Base-by-base conservation (phyloP, 2,797 vertebrate genomes). In the Danio jaintianensis region DNA sequence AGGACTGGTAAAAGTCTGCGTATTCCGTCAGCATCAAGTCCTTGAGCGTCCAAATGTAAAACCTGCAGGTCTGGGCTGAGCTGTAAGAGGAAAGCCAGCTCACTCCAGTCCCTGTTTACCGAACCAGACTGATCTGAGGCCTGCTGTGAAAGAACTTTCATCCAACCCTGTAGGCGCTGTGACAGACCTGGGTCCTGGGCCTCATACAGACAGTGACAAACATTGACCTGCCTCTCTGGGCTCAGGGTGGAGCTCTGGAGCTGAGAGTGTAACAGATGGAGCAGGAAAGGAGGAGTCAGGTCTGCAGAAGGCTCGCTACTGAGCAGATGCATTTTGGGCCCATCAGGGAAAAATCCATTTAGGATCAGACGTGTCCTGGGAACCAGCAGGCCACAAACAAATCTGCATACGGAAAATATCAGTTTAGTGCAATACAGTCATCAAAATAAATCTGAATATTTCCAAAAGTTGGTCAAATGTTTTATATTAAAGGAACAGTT, bases 161-260 rank as follows among this genome's bases (percentile, higher is more conserved):
- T 74, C 87, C 87, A 88, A 36, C 8, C 55, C 42, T 84, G 68
- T 71, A 88, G 47, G 5, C 87, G 83, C 10, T 55, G 20, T 4
- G 80, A n/a, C 58, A 89, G 78, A 7, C 81, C 83, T 1, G 82
- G 64, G 78, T 89, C 89, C 61, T 84, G 83, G 8, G 89, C 87
- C 61, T 89, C 89, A n/a, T 89, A 88, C 7, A 89, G 87, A 72
- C 89, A 89, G 82, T 89, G 85, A 48, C 87, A 89, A 11, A 84
- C 78, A 20, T 89, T 89, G 16, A 89, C 79, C 67, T 88, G 85
- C 50, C 89, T 80, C 81, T 89, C 89, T 0, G 87, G 79, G 15
- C 75, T 69, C 22, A 89, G 81, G 29, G 66, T 71, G 12, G 56
- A 40, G 48, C 69, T 82, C 43, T 70, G 75, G 47, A 89, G 85